A percentile compares a stretch with the other conserved stretches of the same genome.
These are phyloP conservation scores for Umimayanthus kanabou DNA, from an alignment of 92 coral and sea anemone species.

Conservation along the genomic window DNA sequence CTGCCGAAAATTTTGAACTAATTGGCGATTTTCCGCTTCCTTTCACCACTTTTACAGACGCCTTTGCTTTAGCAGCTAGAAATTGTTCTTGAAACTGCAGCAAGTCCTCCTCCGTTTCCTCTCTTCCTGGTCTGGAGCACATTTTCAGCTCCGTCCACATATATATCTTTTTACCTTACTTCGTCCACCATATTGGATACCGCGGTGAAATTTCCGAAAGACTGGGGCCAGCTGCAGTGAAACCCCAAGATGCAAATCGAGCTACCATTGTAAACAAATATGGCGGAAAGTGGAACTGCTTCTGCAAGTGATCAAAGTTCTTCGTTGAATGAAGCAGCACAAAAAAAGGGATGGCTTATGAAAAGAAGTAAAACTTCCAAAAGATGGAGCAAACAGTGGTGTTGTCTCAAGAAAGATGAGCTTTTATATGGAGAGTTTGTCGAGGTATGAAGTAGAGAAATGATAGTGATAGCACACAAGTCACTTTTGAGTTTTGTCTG, in stretches of 20 bases:
- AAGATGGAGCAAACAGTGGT: constrained; percentile 90
- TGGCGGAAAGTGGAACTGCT: constrained; percentile 74
- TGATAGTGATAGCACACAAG: background rate
- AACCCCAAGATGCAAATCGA: constrained; percentile 14
- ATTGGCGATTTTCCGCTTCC: constrained; percentile 20
- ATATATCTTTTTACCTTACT: background rate
- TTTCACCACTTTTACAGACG: constrained; percentile 78
- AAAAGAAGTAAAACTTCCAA: constrained; percentile 85
- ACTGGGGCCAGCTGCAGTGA: background rate
- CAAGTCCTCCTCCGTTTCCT: constrained; percentile 88
- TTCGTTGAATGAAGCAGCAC: constrained; percentile 49
- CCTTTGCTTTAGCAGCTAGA: constrained; percentile 62
- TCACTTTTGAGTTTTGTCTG: too few relatives aligned
- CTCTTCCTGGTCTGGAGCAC: constrained; percentile 83
- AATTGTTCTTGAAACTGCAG: constrained; percentile 81
- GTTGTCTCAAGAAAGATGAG: constrained; percentile 81
- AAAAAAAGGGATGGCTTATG: constrained; percentile 82
- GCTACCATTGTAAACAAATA: constrained; percentile 58
- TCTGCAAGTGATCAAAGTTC: constrained; percentile 43
- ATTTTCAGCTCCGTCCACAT: constrained; percentile 26
- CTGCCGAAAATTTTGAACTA: constrained; percentile 20
- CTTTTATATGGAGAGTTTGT: constrained; percentile 78
- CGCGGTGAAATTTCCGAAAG: background rate
- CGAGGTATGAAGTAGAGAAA: constrained; percentile 58
- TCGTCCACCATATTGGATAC: constrained; percentile 42